Evolutionary conservation across 2,797 vertebrate species (phyloP).

Genomic region (Megaceryle alcyon): DNA sequence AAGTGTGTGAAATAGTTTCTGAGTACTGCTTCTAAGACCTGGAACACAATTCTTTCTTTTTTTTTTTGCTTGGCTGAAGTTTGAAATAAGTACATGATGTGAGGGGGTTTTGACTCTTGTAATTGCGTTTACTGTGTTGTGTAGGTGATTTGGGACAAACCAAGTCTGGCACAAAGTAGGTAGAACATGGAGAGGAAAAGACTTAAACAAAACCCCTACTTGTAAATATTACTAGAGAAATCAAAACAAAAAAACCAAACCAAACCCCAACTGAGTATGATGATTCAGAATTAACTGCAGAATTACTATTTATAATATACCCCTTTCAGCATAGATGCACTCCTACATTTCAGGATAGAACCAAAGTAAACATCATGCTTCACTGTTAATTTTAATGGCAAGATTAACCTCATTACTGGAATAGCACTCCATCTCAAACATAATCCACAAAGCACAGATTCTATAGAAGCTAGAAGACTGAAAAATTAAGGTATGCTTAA

Average conservation of each 20-base stretch:
- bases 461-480: not conserved
- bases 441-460: not conserved
- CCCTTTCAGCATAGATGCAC: not conserved
- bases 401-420: not conserved
- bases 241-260: not conserved
- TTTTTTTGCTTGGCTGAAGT: not conserved
- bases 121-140: not conserved
- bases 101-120: not conserved
- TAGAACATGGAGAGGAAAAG: not conserved
- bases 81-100: not conserved
- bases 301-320: not conserved
- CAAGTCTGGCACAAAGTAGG: not conserved
- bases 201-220: not conserved
- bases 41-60: not conserved
- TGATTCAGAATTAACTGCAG: not conserved
- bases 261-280: not conserved
- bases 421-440: not conserved
- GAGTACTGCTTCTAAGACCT: not conserved
- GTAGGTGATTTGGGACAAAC: not conserved
- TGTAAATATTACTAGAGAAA: not conserved
- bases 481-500: not conserved
- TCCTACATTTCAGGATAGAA: not conserved
- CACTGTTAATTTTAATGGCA: not conserved
- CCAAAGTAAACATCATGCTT: not conserved
- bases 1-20: not conserved